phyloP scores from a whole-genome alignment of 2,797 vertebrate species.

The Muraenolepis orangiensis region DNA sequence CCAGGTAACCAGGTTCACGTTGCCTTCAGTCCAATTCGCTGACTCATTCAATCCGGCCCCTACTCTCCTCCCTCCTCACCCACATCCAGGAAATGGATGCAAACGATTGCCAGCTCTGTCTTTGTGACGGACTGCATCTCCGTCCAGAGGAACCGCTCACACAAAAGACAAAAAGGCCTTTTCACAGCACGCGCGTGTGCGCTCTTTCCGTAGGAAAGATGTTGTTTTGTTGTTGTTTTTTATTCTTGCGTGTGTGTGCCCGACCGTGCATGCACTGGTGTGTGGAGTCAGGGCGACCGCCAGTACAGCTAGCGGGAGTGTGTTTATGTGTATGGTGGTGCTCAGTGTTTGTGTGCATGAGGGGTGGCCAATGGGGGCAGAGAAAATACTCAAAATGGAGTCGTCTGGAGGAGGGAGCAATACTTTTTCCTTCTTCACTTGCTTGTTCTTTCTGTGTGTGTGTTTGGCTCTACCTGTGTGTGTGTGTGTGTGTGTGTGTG shows the following conservation, averaged over 20 bases:
- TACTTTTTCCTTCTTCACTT: not conserved
- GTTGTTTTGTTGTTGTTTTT: conserved; percentile 1
- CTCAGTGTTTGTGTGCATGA: conserved; percentile 52
- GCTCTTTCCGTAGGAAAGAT: not conserved
- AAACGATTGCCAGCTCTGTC: conserved; percentile 37
- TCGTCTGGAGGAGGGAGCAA: conserved; percentile 12
- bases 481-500: not conserved
- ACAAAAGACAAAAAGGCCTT: not conserved
- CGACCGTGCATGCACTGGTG: conserved; percentile 17
- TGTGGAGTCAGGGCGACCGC: not conserved
- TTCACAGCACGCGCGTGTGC: not conserved
- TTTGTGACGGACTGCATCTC: conserved; percentile 30
- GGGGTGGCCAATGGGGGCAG: conserved; percentile 52
- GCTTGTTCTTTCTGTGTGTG: conserved; percentile 33
- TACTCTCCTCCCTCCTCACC: not conserved
- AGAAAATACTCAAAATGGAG: conserved; percentile 65
- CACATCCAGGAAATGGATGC: conserved; percentile 45
- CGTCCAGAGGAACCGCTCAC: not conserved
- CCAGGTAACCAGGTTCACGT: conserved; percentile 79
- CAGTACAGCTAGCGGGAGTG: not conserved
- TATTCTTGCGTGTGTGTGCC: conserved; percentile 1
- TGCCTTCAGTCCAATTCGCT: conserved; percentile 29
- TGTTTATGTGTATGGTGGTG: conserved; percentile 29
- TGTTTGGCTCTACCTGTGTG: not conserved
- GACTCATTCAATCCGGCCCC: conserved; percentile 35